Percentiles rank a stretch among this genome's conserved stretches.
These are phyloP conservation scores for Pangasius mekongensis DNA, from an alignment of 2,797 vertebrate species.

Conservation along the genomic window DNA sequence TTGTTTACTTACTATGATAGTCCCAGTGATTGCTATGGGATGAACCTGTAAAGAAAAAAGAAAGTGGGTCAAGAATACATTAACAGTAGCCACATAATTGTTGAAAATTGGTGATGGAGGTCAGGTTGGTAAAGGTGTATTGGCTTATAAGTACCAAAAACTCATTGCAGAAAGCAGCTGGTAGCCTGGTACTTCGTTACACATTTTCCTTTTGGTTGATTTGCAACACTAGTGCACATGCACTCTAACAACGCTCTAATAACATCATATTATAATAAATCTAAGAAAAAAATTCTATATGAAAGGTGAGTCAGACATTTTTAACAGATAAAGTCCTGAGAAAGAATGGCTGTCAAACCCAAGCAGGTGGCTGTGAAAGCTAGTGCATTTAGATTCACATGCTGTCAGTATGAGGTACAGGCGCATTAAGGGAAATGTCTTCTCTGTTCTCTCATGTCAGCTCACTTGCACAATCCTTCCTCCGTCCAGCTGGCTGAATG, in stretches of 20 bases:
- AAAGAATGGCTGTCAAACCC: not conserved
- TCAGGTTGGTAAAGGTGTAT: not conserved
- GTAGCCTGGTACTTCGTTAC: not conserved
- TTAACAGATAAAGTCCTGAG: not conserved
- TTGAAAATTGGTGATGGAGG: not conserved
- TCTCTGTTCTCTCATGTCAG: constrained; percentile 35
- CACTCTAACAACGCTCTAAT: not conserved
- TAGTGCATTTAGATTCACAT: constrained; percentile 1
- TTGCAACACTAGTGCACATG: not conserved
- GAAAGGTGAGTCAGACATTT: not conserved
- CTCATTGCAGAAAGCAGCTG: not conserved
- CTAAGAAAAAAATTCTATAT: not conserved
- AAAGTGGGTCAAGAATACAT: not conserved
- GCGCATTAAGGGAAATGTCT: constrained; percentile 4
- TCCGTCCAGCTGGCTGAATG: constrained; percentile 56
- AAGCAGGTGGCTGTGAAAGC: not conserved
- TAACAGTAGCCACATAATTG: not conserved
- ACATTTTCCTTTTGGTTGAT: not conserved
- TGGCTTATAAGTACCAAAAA: not conserved
- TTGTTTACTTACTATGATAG: constrained; percentile 64
- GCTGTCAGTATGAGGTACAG: constrained; percentile 4
- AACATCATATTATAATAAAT: not conserved
- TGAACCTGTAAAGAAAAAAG: constrained; percentile 47
- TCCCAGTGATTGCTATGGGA: constrained; percentile 59
- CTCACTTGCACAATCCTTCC: constrained; percentile 51